These are phyloP conservation scores for Chelon labrosus DNA, from an alignment of 2,797 vertebrate species.

Conservation along the genomic window DNA sequence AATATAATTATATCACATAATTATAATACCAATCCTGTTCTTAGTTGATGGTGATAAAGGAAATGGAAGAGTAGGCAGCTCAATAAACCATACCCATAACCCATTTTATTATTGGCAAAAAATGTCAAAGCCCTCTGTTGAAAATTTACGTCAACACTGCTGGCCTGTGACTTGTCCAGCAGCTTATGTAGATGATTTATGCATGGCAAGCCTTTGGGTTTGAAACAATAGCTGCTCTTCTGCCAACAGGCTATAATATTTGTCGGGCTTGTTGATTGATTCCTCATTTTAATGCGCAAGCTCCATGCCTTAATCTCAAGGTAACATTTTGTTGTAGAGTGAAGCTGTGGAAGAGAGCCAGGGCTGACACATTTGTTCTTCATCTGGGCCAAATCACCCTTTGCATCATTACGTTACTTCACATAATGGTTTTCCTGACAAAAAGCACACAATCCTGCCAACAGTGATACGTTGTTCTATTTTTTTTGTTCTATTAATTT, in stretches of 20 bases:
- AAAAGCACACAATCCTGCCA: constrained; percentile 45
- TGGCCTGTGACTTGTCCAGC: constrained; percentile 30
- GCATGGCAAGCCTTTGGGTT: constrained; percentile 29
- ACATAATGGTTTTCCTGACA: constrained; percentile 60
- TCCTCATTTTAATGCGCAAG: constrained; percentile 62
- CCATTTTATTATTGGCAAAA: constrained; percentile 21
- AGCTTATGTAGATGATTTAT: constrained; percentile 54
- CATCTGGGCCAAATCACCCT: constrained; percentile 55
- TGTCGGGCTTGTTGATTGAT: constrained; percentile 64
- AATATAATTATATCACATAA: background rate
- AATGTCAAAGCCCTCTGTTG: constrained; percentile 23
- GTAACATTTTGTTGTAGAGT: constrained; percentile 53
- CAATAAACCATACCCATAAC: constrained; percentile 7
- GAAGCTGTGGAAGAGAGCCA: constrained; percentile 48
- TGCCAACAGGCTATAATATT: constrained; percentile 67
- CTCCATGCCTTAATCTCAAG: constrained; percentile 63
- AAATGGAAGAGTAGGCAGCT: constrained; percentile 10
- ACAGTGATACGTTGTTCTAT: constrained; percentile 13
- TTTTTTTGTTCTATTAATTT: constrained; percentile 40
- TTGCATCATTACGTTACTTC: constrained; percentile 60
- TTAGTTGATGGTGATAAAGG: background rate
- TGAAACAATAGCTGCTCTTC: constrained; percentile 42
- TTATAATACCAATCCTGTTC: background rate
- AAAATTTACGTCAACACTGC: constrained; percentile 31
- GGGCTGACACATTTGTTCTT: constrained; percentile 61